These are phyloP conservation scores for Vipera ursinii DNA, from an alignment of 2,797 vertebrate species.

Conservation along the genomic window DNA sequence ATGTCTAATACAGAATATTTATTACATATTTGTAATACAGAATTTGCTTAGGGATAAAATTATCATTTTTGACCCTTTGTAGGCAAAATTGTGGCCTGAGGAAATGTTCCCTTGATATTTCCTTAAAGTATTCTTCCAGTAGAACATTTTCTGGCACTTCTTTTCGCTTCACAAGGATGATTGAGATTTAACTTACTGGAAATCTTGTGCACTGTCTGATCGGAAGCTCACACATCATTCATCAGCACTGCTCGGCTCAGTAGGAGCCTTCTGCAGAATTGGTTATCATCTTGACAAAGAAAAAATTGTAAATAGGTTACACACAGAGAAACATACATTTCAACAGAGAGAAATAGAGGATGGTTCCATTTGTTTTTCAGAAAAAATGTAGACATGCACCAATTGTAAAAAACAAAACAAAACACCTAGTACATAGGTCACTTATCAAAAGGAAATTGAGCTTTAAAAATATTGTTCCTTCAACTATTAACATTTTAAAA, in stretches of 20 bases:
- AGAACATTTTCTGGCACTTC: constrained; percentile 18
- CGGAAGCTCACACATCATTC: constrained; percentile 44
- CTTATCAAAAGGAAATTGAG: constrained; percentile 36
- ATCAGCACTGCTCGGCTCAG: constrained; percentile 14
- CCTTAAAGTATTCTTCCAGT: constrained; percentile 27
- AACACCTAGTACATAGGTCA: constrained; percentile 10
- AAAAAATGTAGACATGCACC: constrained; percentile 34
- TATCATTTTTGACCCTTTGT: constrained; percentile 45
- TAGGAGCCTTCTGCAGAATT: not conserved
- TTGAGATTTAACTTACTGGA: constrained; percentile 43
- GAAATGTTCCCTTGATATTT: constrained; percentile 39
- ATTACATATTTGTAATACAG: not conserved
- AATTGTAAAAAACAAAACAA: not conserved
- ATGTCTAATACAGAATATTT: not conserved
- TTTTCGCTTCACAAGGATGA: constrained; percentile 28
- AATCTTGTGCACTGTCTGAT: constrained; percentile 47
- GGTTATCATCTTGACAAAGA: constrained; percentile 30
- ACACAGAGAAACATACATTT: not conserved
- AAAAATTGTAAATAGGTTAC: not conserved
- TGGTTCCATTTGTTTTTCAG: not conserved
- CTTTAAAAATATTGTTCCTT: constrained; percentile 2
- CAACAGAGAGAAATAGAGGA: not conserved
- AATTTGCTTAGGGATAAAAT: not conserved
- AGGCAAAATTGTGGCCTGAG: constrained; percentile 34
- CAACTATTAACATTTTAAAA: not conserved